Conservation (phyloP, 2,888 invertebrate genomes). For the Trissonchulus latispiculum region DNA sequence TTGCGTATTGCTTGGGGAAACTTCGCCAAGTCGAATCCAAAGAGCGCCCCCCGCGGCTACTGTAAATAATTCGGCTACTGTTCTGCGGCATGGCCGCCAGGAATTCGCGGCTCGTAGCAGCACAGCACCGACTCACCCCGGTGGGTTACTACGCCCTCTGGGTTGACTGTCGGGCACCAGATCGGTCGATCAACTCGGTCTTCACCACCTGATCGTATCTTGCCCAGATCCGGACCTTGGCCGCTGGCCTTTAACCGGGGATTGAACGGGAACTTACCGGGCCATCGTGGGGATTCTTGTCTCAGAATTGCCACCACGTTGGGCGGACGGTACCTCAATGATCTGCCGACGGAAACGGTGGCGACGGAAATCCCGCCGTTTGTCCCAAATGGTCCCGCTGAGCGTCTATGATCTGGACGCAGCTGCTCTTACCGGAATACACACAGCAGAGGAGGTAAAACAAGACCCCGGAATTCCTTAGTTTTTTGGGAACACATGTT, state of each 20-base stretch:
- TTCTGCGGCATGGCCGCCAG: background rate
- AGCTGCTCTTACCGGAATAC: conserved; percentile 43
- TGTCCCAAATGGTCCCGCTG: conserved; percentile 42
- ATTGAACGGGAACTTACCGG: background rate
- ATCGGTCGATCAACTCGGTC: background rate
- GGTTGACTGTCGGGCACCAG: background rate
- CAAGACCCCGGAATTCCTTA: no score
- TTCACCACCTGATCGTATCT: background rate
- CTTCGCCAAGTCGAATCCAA: no score
- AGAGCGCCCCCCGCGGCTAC: background rate
- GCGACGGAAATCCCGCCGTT: conserved; percentile 31
- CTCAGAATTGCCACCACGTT: background rate
- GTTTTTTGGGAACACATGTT: no score
- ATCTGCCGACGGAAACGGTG: background rate
- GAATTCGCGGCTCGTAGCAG: background rate
- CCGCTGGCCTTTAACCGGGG: background rate
- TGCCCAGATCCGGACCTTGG: background rate
- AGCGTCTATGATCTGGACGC: conserved; percentile 43
- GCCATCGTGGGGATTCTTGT: background rate
- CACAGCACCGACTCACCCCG: background rate
- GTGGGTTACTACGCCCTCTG: background rate
- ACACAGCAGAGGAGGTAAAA: background rate
- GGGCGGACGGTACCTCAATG: background rate
- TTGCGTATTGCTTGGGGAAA: no score
- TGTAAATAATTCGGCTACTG: background rate